These are phyloP conservation scores for Macrochelys suwanniensis DNA, from an alignment of 2,797 vertebrate genomes.

Conservation along the genomic window DNA sequence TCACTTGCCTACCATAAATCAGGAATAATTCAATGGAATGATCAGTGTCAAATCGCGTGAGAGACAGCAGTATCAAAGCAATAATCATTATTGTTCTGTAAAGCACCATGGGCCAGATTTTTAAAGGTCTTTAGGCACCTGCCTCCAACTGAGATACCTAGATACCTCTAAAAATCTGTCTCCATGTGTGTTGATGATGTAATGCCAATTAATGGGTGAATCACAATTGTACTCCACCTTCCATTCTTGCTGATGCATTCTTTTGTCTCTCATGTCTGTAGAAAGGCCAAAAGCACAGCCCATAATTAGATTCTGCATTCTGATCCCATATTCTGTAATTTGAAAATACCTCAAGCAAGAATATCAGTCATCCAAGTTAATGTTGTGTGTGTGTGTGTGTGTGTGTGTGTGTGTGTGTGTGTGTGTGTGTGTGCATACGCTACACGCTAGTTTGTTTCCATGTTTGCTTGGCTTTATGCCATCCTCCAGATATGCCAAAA, in stretches of 20 bases:
- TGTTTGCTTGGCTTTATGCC: background rate
- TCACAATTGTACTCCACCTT: fast-evolving
- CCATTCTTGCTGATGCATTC: background rate
- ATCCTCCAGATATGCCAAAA: background rate
- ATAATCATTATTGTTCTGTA: background rate
- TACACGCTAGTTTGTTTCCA: fast-evolving
- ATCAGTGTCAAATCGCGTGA: background rate
- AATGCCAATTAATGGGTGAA: fast-evolving
- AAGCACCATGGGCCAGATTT: too few species aligned
- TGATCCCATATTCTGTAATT: fast-evolving
- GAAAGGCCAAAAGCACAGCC: background rate
- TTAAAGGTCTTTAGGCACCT: too few species aligned
- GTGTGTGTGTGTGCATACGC: fast-evolving
- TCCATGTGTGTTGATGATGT: fast-evolving
- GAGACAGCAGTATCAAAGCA: too few species aligned
- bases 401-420: too few species aligned
- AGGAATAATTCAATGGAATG: background rate
- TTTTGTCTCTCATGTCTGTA: fast-evolving
- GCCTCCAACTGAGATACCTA: too few species aligned
- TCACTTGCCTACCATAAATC: background rate
- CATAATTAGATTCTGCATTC: fast-evolving
- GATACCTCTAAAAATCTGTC: too few species aligned
- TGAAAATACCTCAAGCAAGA: fast-evolving
- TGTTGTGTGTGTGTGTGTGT: too few species aligned
- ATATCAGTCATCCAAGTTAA: fast-evolving